Evolutionary conservation across 2,113 vertebrate species (phyloP), one percentile per base, ranked within the genome.

Genomic region (Platysteira castanea): DNA sequence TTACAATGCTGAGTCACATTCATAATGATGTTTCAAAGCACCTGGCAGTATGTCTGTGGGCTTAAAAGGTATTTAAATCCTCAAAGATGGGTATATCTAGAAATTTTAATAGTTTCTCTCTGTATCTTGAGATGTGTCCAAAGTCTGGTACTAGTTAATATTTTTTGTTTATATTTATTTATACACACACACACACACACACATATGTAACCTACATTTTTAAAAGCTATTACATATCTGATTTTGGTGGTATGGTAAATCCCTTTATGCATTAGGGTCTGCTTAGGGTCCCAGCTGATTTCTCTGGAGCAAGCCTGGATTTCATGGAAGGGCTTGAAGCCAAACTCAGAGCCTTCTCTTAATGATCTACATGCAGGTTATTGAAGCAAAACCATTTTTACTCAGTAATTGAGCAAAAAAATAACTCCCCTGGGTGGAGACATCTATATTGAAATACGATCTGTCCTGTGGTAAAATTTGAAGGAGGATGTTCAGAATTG

Each of bases 111-210:
- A 9, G 11, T 47, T 77, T 85, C 37, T 53, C 11, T 23, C 30
- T 71, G 13, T 64, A 18, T 63, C 46, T 68, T 61, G 31, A 64
- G 53, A 44, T 1, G 1, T 52, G 30, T 53, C 19, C 18, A 23
- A 84, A 76, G n/a, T 35, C 41, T 60, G 9, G 4, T 82, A 3
- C 20, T 39, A 39, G n/a, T 46, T 54, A n/a, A 41, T 57, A 2
- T 5, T 78, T 75, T 68, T 39, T 46, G 22, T 39, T 78, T 53
- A 33, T 4, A 44, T 69, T 3, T 68, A 35, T 42, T 4, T 27
- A 10, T 28, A 35, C 6, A 6, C 22, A 10, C 22, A 35, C 6
- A 6, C 13, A 15, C 0, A 49, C 1, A 31, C 3, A 21, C 13
- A 23, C 3, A 6, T 35, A 41, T 6, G 27, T 19, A 42, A n/a